A percentile compares a stretch with the other conserved stretches of the same genome.
Conservation (phyloP, 1,140 invertebrate species). For the Lycorma delicatula region DNA sequence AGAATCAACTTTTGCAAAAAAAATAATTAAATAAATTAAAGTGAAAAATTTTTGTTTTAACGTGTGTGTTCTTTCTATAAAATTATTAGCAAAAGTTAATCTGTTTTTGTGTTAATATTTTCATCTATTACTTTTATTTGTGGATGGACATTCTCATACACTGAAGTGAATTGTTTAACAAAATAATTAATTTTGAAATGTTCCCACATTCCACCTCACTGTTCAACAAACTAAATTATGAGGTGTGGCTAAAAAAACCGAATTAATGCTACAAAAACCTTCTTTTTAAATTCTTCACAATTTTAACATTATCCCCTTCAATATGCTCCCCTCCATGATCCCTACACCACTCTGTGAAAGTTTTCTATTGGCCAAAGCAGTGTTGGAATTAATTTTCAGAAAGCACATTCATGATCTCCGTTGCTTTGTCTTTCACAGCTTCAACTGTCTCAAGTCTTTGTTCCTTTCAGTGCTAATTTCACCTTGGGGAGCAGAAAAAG, state of each 20-base stretch:
- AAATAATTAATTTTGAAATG: too few species aligned
- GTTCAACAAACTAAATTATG: background rate
- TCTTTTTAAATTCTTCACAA: background rate
- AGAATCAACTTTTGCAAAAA: too few species aligned
- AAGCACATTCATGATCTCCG: slow-evolving; percentile 13
- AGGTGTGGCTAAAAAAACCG: background rate
- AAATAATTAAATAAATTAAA: too few species aligned
- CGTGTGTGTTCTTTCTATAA: too few species aligned
- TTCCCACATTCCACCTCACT: too few species aligned
- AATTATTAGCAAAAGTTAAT: too few species aligned
- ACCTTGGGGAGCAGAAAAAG: slow-evolving; percentile 35
- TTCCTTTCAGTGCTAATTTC: slow-evolving; percentile 28
- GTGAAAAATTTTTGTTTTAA: too few species aligned
- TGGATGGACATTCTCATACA: too few species aligned
- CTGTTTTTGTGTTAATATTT: too few species aligned
- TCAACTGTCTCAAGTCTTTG: slow-evolving; percentile 20
- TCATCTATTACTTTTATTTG: too few species aligned
- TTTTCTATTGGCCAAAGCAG: slow-evolving; percentile 23
- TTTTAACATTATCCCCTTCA: slow-evolving; percentile 7
- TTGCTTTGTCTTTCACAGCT: slow-evolving; percentile 18
- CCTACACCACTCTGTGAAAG: slow-evolving; percentile 18
- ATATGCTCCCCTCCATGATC: slow-evolving; percentile 10
- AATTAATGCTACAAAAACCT: slow-evolving; percentile 1
- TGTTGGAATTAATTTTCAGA: slow-evolving; percentile 22
- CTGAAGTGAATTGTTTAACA: too few species aligned